phyloP scores from a whole-genome alignment of 1,140 invertebrate genomes.

The Triops cancriformis region DNA sequence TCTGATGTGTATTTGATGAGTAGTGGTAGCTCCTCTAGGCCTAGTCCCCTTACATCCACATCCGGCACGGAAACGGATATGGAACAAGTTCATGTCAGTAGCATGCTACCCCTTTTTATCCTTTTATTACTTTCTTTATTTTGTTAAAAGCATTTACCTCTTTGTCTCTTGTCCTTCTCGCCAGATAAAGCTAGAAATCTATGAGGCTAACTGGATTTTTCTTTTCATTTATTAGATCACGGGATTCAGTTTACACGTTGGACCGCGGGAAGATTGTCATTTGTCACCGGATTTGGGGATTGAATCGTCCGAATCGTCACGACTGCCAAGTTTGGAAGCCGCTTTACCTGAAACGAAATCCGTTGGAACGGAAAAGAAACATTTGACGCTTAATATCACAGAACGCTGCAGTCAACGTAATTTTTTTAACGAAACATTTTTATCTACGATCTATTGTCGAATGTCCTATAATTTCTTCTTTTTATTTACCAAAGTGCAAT shows the following conservation, averaged over 20 bases:
- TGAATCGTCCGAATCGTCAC: conserved; percentile 20
- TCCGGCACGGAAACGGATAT: conserved; percentile 7
- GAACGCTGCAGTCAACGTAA: conserved; percentile 1
- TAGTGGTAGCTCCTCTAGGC: conserved; percentile 17
- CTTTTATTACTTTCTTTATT: background rate
- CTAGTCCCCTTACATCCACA: background rate
- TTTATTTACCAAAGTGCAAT: too few species aligned
- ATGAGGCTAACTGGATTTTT: background rate
- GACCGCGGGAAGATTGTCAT: background rate
- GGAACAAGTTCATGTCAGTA: background rate
- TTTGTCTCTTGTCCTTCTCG: background rate
- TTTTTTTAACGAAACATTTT: background rate
- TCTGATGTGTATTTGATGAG: conserved; percentile 13
- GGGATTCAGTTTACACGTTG: background rate
- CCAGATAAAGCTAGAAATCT: background rate
- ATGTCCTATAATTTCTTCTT: too few species aligned
- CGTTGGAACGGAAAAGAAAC: background rate
- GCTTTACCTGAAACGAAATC: conserved; percentile 12
- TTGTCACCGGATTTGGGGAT: conserved; percentile 25
- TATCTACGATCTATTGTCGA: too few species aligned
- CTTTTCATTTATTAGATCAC: background rate
- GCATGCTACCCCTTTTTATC: background rate
- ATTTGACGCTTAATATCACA: background rate
- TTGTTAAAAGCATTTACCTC: background rate
- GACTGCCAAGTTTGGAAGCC: conserved; percentile 22